These are phyloP conservation scores for Oryzias celebensis DNA, from an alignment of 2,113 vertebrate species.

Conservation along the genomic window DNA sequence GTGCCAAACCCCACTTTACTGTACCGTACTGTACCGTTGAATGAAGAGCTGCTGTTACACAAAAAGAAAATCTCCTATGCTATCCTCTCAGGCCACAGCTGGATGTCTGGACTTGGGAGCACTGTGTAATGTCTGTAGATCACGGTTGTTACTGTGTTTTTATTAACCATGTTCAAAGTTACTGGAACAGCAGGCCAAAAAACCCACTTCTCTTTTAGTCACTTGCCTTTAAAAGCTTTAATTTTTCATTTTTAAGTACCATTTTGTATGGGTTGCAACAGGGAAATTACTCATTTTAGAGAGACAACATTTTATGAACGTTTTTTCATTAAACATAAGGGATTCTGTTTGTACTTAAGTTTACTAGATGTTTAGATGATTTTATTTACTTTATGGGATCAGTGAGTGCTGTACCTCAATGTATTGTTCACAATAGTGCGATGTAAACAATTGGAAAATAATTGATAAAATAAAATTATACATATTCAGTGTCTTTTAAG, in stretches of 20 bases:
- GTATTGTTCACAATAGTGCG: not conserved
- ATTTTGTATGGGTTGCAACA: conserved; percentile 16
- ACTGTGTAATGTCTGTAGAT: conserved; percentile 2
- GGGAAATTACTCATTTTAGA: not conserved
- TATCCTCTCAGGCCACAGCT: conserved; percentile 14
- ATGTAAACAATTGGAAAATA: too few species aligned
- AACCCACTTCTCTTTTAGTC: conserved; percentile 11
- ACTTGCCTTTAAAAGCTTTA: conserved; percentile 1
- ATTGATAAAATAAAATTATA: too few species aligned
- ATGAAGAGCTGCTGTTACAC: not conserved
- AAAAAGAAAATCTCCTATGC: conserved; percentile 4
- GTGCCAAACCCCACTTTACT: not conserved
- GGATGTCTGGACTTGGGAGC: conserved; percentile 3
- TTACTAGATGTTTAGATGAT: not conserved
- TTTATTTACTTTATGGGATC: not conserved
- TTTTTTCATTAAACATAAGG: not conserved
- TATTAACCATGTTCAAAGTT: conserved; percentile 29
- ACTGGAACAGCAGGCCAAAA: conserved; percentile 23
- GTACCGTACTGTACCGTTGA: not conserved
- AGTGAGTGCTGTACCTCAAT: conserved; percentile 2
- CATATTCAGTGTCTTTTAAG: too few species aligned
- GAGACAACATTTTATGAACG: not conserved
- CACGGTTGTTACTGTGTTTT: not conserved
- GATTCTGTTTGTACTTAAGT: not conserved
- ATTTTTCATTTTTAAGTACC: not conserved